A percentile compares a stretch with the other conserved stretches of the same genome.
Conservation (phyloP, 1,140 invertebrate species). For the Psilanteris sp. region DNA sequence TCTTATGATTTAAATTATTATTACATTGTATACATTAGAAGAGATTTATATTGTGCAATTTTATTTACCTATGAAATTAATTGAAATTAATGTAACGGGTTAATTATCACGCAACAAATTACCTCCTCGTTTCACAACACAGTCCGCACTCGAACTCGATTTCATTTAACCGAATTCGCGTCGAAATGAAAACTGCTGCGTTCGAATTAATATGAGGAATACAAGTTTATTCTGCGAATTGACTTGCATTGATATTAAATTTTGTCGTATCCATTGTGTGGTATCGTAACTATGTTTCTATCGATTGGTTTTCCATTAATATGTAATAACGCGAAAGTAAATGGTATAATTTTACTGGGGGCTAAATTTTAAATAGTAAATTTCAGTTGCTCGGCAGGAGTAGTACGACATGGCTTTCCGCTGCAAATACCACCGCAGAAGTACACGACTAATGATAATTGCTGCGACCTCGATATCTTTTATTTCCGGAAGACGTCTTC, state of each 20-base stretch:
- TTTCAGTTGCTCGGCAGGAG: background rate
- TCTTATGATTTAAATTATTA: no score
- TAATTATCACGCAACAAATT: conserved; percentile 1
- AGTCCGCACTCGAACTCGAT: conserved; percentile 10
- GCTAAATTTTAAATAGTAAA: conserved; percentile 35
- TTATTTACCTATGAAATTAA: no score
- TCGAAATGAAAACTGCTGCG: conserved; percentile 17
- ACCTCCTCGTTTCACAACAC: no score
- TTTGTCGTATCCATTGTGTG: no score
- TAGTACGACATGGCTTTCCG: conserved; percentile 38
- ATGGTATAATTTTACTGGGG: background rate
- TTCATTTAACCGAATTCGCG: conserved; percentile 6
- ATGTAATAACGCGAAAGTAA: conserved; percentile 21
- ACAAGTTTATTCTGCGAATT: background rate
- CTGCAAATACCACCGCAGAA: conserved; percentile 53
- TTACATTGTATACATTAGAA: no score
- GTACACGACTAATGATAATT: conserved; percentile 75
- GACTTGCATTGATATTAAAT: no score
- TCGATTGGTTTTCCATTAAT: no score
- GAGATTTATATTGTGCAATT: no score
- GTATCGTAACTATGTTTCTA: no score
- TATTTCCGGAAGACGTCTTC: conserved; percentile 66
- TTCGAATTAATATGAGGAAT: conserved; percentile 19
- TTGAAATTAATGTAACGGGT: no score
- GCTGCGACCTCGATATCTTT: conserved; percentile 69